Conservation (phyloP, 2,797 vertebrate species). For the Euthynnus affinis region DNA sequence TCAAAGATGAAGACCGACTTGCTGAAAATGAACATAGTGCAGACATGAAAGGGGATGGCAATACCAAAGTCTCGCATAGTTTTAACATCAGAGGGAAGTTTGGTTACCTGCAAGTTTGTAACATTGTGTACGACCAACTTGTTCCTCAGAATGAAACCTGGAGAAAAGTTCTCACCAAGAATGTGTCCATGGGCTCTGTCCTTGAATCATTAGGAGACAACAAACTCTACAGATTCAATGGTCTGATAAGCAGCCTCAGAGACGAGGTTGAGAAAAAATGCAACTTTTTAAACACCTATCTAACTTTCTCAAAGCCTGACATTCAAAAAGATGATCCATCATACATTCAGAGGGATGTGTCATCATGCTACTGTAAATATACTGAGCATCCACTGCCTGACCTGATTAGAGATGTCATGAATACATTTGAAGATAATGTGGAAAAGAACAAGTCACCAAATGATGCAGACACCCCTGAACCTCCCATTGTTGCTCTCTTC, state of each 20-base stretch:
- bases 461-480: background rate
- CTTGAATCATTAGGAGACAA: background rate
- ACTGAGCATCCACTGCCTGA: background rate
- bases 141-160: background rate
- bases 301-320: slow-evolving; percentile 37
- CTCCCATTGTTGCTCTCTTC: slow-evolving; percentile 3
- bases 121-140: slow-evolving; percentile 12
- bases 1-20: slow-evolving; percentile 40
- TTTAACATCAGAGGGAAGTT: slow-evolving; percentile 34
- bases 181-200: background rate
- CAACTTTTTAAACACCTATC: background rate
- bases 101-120: slow-evolving; percentile 53
- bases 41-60: background rate
- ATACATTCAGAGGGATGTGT: background rate
- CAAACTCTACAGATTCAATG: background rate
- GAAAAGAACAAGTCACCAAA: background rate
- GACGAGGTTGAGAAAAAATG: slow-evolving; percentile 15
- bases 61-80: accelerated
- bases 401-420: background rate
- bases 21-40: slow-evolving; percentile 12
- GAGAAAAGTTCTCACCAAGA: slow-evolving; percentile 3
- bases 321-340: background rate
- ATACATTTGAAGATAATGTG: background rate
- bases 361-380: background rate
- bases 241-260: slow-evolving; percentile 17